Evolutionary conservation across 2,797 vertebrate species (phyloP), one percentile per base, ranked within the genome.

Genomic region (Triplophysa bombifrons): DNA sequence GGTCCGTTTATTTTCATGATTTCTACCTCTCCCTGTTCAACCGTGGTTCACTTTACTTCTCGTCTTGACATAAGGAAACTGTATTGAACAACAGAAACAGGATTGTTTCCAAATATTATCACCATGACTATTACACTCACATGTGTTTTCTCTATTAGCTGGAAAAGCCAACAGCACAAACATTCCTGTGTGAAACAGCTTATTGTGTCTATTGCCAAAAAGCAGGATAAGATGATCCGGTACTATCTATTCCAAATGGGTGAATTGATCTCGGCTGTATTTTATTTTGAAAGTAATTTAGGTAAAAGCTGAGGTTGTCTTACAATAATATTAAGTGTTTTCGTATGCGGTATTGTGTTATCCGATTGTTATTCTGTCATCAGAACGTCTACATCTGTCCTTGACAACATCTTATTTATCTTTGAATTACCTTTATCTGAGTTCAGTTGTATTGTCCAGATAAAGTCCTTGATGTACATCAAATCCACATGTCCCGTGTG

Each of bases 401-500:
- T 61, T 17, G 64, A 14, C 77, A 82, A 84, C 84, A 68, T 67
- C 72, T 75, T 84, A 19, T 61, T 76, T 72, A 48, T 48, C 3
- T 70, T 81, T 55, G 48, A 55, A 10, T 13, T 20, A 48, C 65
- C 48, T 25, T 64, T 51, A 72, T 66, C 38, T 27, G 58, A 81
- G 44, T 74, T 38, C 13, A 38, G 55, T 66, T 20, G 30, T 50
- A 60, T 61, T 50, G 16, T 78, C 48, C 65, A 74, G 69, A 84
- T 79, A 34, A 61, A 46, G 56, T 76, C 73, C 30, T 44, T 74
- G 69, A 48, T 74, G 55, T 64, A 76, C 74, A 75, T 58, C 25
- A 61, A 88, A 76, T 63, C 73, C 86, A 83, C 88, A 86, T 86
- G 84, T 87, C 84, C 85, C 84, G 73, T 84, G 85, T 88, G 85